Evolutionary conservation across 2,797 vertebrate genomes (phyloP), one percentile per base, ranked within the genome.

Genomic region (Peromyscus aztecus): DNA sequence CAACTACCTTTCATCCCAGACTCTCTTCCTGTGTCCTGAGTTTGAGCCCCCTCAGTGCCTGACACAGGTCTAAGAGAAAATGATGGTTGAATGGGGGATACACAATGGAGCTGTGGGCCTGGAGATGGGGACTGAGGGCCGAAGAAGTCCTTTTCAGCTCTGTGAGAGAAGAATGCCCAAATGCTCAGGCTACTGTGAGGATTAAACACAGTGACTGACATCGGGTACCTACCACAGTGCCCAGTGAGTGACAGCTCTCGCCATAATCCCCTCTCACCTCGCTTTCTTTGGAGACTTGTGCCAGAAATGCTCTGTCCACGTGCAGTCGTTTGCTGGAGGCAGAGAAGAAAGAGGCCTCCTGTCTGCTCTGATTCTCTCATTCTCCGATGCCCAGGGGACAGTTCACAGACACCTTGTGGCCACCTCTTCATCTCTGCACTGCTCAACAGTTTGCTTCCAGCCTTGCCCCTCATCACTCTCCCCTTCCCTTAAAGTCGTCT

Each of bases 211-310:
- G 52, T 14, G 6, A 34, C 16, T 2, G 31, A 21, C 29, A 3
- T 4, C 7, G 29, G 19, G 29, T 1, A 2, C 31, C 71, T 6
- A 52, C 49, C 21, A 1, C 9, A 24, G 63, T 0, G 0, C 16
- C 9, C 21, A 2, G 43, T 49, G n/a, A 37, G 59, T 16, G n/a
- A 17, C 19, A 59, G 37, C 88, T 31, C n/a, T 37, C 55, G 13
- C 29, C 24, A 9, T 14, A 19, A 27, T 31, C 55, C 67, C 17
- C 19, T 57, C 67, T 96, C 4, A 4, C 23, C 49, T 67, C 55
- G 24, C 31, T 13, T 9, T 67, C 80, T 81, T 10, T 37, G 40
- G 52, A 69, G 49, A 55, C 11, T 43, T 73, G 21, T 14, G 34
- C 10, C 23, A 59, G 37, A 77, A 37, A 46, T 13, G 27, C 29